These are phyloP conservation scores for Chesias legatella DNA, from an alignment of 2,888 invertebrate species.

Conservation along the genomic window DNA sequence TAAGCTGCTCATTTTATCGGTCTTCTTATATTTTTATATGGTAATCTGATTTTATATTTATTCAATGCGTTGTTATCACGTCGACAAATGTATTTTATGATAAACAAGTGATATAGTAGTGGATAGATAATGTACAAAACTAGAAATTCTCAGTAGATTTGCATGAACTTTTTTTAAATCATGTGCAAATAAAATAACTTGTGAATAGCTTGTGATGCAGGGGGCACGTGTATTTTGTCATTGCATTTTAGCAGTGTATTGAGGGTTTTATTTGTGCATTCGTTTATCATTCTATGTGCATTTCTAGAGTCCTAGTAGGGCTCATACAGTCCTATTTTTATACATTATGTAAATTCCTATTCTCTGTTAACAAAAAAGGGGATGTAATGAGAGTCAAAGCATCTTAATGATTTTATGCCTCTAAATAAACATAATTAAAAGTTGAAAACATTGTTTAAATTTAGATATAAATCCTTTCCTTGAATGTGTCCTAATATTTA, in stretches of 20 bases:
- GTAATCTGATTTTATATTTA: constrained; percentile 63
- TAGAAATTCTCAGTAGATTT: constrained; percentile 68
- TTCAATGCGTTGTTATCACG: constrained; percentile 53
- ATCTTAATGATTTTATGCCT: constrained; percentile 70
- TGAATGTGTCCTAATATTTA: too few species aligned
- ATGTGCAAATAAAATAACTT: constrained; percentile 71
- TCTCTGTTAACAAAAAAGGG: constrained; percentile 72
- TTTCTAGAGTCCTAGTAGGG: constrained; percentile 65
- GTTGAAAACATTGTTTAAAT: constrained; percentile 40
- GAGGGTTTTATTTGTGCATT: constrained; percentile 66
- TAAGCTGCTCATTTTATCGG: constrained; percentile 50
- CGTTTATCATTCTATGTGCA: constrained; percentile 73
- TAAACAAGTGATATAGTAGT: constrained; percentile 70
- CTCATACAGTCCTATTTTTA: constrained; percentile 80
- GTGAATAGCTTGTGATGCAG: constrained; percentile 56
- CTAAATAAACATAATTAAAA: constrained; percentile 73
- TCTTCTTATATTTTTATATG: constrained; percentile 51
- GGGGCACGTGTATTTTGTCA: constrained; percentile 52
- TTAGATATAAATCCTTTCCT: background rate
- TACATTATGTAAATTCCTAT: constrained; percentile 77
- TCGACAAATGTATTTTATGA: constrained; percentile 51
- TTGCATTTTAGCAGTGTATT: constrained; percentile 75
- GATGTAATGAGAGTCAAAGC: constrained; percentile 71
- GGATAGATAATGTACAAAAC: constrained; percentile 73
- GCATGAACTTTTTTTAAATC: constrained; percentile 70